Evolutionary conservation across 2,888 invertebrate species (phyloP).

Genomic region (Aphodius sticticus): DNA sequence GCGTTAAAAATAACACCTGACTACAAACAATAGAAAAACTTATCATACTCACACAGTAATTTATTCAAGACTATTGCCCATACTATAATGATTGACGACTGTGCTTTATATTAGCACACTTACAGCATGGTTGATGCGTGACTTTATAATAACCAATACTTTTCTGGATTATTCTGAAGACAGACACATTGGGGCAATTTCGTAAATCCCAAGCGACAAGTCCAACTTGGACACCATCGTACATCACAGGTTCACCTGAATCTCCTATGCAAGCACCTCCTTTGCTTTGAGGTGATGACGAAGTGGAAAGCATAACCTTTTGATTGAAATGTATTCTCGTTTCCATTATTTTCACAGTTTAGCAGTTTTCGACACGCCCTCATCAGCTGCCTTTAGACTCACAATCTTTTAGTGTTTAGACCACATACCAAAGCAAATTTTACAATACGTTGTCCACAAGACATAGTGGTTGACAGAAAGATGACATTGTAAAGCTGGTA

Average conservation of each 20-base stretch:
- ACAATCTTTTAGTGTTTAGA: no score
- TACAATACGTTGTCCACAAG: no score
- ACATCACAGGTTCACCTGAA: constrained; percentile 11
- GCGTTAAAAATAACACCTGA: no score
- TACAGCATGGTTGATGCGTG: not conserved
- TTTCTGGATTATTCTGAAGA: not conserved
- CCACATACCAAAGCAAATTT: no score
- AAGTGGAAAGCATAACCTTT: constrained; percentile 8
- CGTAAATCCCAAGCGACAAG: not conserved
- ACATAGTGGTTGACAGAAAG: no score
- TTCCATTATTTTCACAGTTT: not conserved
- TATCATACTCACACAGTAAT: not conserved
- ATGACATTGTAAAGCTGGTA: no score
- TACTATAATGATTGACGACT: not conserved
- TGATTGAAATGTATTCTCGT: not conserved
- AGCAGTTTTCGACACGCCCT: no score
- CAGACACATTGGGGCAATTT: not conserved
- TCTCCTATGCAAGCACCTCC: constrained; percentile 12
- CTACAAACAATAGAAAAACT: not conserved
- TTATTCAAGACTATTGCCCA: not conserved
- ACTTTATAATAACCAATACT: not conserved
- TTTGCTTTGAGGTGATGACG: not conserved
- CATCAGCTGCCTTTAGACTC: no score
- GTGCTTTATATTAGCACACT: no score
- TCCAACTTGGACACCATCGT: constrained; percentile 7